A percentile compares a stretch with the other conserved stretches of the same genome.
These are phyloP conservation scores for Telmatochromis sp. DNA, from an alignment of 2,113 vertebrate species.

Conservation along the genomic window DNA sequence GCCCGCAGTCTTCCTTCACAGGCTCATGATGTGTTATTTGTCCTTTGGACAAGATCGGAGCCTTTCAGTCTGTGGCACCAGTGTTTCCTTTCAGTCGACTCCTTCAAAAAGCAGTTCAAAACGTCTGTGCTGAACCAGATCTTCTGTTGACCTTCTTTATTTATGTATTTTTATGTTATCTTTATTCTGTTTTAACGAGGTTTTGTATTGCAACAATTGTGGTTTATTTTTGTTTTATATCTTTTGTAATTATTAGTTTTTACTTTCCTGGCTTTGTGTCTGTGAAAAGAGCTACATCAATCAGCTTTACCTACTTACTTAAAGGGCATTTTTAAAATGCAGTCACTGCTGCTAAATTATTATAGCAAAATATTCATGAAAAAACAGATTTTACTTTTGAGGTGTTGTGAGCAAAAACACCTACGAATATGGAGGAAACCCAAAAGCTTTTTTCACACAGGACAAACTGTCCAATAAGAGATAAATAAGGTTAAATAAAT, in stretches of 20 bases:
- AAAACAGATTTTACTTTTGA: background rate
- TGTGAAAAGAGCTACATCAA: background rate
- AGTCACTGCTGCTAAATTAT: background rate
- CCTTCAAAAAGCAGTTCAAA: background rate
- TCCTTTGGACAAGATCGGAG: background rate
- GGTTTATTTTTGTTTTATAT: background rate
- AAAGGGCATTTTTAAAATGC: background rate
- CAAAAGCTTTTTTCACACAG: background rate
- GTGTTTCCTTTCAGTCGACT: background rate
- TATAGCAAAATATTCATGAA: background rate
- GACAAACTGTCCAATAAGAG: background rate
- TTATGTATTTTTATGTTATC: background rate
- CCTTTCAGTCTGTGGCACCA: background rate
- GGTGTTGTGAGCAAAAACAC: background rate
- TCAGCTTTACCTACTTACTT: background rate
- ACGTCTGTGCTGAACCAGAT: accelerated
- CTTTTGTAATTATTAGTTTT: background rate
- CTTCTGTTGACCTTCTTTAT: background rate
- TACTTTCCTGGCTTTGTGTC: background rate
- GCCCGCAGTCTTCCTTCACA: background rate
- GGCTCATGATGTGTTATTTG: background rate
- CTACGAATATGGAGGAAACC: background rate
- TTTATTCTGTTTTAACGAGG: background rate
- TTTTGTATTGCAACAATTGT: background rate
- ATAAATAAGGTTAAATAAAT: background rate